Evolutionary conservation across 2,888 invertebrate species (phyloP).

Genomic region (Epistrophe eligans): DNA sequence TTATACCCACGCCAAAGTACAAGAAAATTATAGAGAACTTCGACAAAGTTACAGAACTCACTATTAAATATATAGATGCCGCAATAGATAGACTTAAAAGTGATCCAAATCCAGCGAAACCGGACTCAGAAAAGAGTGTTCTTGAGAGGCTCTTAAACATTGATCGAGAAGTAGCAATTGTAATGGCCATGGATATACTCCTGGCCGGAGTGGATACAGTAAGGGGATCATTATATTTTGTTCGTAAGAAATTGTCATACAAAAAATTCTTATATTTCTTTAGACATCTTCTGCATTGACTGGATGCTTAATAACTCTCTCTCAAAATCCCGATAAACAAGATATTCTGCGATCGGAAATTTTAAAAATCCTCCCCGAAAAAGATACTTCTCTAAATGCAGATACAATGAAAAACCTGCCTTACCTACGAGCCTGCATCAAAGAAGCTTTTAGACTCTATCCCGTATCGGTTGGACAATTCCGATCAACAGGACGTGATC

Average conservation of each 20-base stretch:
- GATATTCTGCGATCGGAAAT: constrained; percentile 86
- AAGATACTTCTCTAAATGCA: constrained; percentile 81
- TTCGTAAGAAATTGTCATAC: background rate
- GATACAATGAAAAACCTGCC: constrained; percentile 84
- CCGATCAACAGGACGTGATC: constrained; percentile 85
- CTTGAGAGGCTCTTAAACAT: constrained; percentile 85
- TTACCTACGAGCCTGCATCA: constrained; percentile 89
- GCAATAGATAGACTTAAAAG: constrained; percentile 80
- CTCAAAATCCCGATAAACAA: constrained; percentile 87
- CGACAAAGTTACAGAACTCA: constrained; percentile 75
- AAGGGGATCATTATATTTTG: background rate
- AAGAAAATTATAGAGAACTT: constrained; percentile 73
- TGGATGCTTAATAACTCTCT: constrained; percentile 86
- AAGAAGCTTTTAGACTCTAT: constrained; percentile 87
- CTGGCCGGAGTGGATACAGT: constrained; percentile 79
- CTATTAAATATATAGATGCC: constrained; percentile 80
- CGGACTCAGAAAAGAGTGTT: constrained; percentile 82
- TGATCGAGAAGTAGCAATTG: constrained; percentile 76
- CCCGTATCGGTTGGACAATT: constrained; percentile 86
- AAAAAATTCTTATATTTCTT: background rate
- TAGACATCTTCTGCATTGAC: constrained; percentile 84
- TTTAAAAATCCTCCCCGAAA: constrained; percentile 81
- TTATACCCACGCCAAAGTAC: constrained; percentile 77
- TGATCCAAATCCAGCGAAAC: constrained; percentile 15
- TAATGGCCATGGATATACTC: constrained; percentile 78